A percentile compares a stretch with the other conserved stretches of the same genome.
These are phyloP conservation scores for Aptenodytes patagonicus DNA, from an alignment of 2,113 vertebrate genomes.

Conservation along the genomic window DNA sequence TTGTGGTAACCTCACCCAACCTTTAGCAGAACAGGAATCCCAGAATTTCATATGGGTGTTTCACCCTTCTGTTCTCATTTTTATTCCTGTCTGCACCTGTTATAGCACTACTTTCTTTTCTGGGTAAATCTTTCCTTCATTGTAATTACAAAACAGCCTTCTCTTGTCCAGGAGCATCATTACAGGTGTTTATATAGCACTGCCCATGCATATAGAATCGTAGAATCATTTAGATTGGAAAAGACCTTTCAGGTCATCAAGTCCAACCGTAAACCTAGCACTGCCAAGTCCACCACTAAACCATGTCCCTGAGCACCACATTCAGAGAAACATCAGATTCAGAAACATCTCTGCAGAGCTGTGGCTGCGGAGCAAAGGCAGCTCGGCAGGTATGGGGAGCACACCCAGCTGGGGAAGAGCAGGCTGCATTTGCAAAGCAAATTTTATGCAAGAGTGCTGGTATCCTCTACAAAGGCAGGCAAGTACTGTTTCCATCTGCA, in stretches of 20 bases:
- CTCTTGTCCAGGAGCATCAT: neutral
- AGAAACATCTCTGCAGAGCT: no score
- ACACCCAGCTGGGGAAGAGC: neutral
- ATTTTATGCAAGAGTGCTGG: neutral
- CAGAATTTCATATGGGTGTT: neutral
- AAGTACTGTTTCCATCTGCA: neutral
- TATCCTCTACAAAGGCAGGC: neutral
- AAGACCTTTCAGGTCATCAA: neutral
- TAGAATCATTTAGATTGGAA: neutral
- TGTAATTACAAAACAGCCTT: neutral
- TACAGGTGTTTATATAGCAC: neutral
- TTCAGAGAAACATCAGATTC: neutral
- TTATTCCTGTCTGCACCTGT: neutral
- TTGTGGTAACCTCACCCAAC: neutral
- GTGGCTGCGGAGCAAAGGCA: neutral
- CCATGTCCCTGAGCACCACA: neutral
- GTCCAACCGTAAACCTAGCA: no score
- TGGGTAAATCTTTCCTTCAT: neutral
- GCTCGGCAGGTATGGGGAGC: neutral
- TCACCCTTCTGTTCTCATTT: neutral
- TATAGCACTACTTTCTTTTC: neutral
- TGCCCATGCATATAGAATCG: accelerated
- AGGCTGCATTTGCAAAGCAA: neutral
- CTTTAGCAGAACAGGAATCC: neutral
- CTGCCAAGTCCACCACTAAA: no score